Base-by-base conservation (phyloP, 1,140 invertebrate genomes). In the Dreissena rostriformis region DNA sequence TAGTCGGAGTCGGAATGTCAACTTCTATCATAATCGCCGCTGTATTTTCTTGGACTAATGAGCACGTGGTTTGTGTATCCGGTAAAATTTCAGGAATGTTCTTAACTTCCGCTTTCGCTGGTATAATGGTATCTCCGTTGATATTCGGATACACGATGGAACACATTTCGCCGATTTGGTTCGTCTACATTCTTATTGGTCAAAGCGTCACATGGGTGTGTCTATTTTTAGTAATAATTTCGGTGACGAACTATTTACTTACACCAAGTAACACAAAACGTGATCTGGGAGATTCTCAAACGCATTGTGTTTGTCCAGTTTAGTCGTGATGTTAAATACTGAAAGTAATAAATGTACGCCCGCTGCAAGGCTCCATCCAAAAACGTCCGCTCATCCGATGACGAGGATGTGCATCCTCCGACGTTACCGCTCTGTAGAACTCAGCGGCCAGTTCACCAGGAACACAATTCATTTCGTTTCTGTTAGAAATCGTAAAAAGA, bases 121-220 rank as follows among this genome's bases (percentile, higher is more conserved):
- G 86, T 10, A 83, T 84, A n/a, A 89, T 88, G 85, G 39, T 85
- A 6, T 87, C 86, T 78, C 87, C 88, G 11, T 72, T 88, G 8
- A 26, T 89, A 19, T 72, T 88, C 17, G 88, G 88, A 26, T 86
- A 86, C 39, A 71, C 88, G 2, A 88, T 89, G 88, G 87, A 88
- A 26, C 24, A 83, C 14, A 57, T 85, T 5, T 83, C 84, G 17
- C 82, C 86, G 0, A 83, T 88, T 79, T 89, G 87, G 87, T 88
- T 87, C 53, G 61, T 80, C 39, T 89, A 89, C 68, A 24, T 89
- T 22, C 57, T 89, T 17, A 52, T 87, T 22, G 83, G 77, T 14
- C 82, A 88, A 39, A 87, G 86, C 68, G 52, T 87, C 39, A 1
- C 65, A 0, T 81, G 78, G 67, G 15, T 81, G 15, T 72, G 61